These are phyloP conservation scores for Agonopterix subpropinquella DNA, from an alignment of 2,888 invertebrate species.

Conservation along the genomic window DNA sequence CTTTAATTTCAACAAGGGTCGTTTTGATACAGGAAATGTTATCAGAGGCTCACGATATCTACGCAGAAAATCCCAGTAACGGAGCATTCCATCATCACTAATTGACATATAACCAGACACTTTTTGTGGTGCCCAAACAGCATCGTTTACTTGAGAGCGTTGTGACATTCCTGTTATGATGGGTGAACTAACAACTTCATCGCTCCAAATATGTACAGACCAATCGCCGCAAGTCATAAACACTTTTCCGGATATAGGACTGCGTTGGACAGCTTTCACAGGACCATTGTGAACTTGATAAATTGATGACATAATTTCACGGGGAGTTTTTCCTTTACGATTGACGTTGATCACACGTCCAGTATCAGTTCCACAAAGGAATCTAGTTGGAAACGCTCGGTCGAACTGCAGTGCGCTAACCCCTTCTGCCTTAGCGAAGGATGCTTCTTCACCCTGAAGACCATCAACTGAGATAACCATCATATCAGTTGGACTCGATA, in stretches of 20 bases:
- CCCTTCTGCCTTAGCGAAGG: conserved; percentile 72
- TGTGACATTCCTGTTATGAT: conserved; percentile 36
- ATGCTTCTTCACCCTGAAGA: conserved; percentile 52
- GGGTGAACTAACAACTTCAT: conserved; percentile 69
- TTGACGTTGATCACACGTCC: conserved; percentile 75
- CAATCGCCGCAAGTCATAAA: conserved; percentile 81
- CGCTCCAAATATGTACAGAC: conserved; percentile 79
- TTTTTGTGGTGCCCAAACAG: conserved; percentile 39
- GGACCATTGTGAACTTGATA: conserved; percentile 73
- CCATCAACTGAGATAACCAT: conserved; percentile 74
- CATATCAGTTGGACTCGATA: conserved; percentile 72
- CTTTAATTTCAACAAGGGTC: conserved; percentile 75
- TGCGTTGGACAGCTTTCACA: conserved; percentile 77
- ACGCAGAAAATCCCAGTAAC: conserved; percentile 87
- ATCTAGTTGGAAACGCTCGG: conserved; percentile 78
- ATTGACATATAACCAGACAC: conserved; percentile 53
- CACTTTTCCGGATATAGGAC: conserved; percentile 79
- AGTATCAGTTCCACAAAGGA: conserved; percentile 48
- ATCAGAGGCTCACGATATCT: conserved; percentile 80
- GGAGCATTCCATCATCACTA: conserved; percentile 78
- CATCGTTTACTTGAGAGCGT: conserved; percentile 33
- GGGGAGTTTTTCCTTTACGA: conserved; percentile 78
- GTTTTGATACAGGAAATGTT: conserved; percentile 73
- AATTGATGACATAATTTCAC: conserved; percentile 76
- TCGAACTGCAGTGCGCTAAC: conserved; percentile 80